Base-by-base conservation (phyloP, 2,888 invertebrate genomes). In the Xestoiulus laeticollis region DNA sequence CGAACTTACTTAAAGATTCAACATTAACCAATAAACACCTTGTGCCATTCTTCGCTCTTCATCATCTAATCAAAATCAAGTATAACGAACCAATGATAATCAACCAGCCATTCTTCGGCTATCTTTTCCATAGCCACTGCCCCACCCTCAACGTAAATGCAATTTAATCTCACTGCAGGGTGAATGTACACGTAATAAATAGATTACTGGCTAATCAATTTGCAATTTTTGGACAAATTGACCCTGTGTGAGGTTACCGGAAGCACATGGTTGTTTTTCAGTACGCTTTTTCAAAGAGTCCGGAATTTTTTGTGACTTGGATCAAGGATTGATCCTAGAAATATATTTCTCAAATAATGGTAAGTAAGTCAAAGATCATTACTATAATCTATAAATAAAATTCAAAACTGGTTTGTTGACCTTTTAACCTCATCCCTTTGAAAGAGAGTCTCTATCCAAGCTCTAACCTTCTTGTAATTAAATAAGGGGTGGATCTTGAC, bases 261-360 rank as follows among this genome's bases (percentile, higher is more conserved):
- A 68, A 68, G 68, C 68, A 68, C 68, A 68, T 68, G 68, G 68
- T 68, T 26, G 26, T 68, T 26, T 26, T 68, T 68, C 26, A 68
- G 10, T 26, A 12, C 68, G 22, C 0, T 68, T 68, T 68, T 68
- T 68, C 26, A 68, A 68, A 26, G 68, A 26, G 26, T 26, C 8
- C 26, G 68, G 68, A 26, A 68, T 68, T 44, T 68, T 68, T 22
- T n/a, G 26, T 26, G 3, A 10, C 19, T 6, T 68, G 68, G 22
- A 10, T n/a, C n/a, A n/a, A n/a, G 26, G 22, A 26, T 26, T 68
- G 68, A 10, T 68, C 26, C 22, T 12, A 0, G 68, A 26, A 26
- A 68, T 3, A 59, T 59, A n/a, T n/a, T 26, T 12, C 10, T 19
- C 26, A 26, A 68, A 26, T 26, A 59, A 68, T 68, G 68, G 68